Percentiles rank a stretch among this genome's conserved stretches.
Conservation (phyloP, 2,113 vertebrate genomes). For the Chaenocephalus aceratus region DNA sequence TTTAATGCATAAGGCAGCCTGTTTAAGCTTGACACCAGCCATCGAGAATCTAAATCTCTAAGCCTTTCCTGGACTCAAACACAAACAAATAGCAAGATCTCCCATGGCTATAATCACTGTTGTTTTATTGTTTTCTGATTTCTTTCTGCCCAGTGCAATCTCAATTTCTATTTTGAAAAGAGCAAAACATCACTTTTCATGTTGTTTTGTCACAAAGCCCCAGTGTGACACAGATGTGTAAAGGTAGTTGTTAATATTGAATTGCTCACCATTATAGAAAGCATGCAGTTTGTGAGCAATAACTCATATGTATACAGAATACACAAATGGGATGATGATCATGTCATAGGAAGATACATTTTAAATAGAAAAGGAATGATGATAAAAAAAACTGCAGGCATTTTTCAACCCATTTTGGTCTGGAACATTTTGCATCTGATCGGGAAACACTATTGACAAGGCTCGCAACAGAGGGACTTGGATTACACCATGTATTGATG, state of each 20-base stretch:
- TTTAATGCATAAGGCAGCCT: slow-evolving; percentile 42
- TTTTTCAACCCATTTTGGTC: slow-evolving; percentile 63
- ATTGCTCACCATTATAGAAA: slow-evolving; percentile 64
- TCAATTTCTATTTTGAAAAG: slow-evolving; percentile 63
- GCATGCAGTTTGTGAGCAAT: slow-evolving; percentile 39
- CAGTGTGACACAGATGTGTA: slow-evolving; percentile 35
- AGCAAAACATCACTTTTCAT: slow-evolving; percentile 69
- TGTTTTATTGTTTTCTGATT: slow-evolving; percentile 34
- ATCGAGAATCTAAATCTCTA: slow-evolving; percentile 56
- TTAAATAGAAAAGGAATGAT: slow-evolving; percentile 2
- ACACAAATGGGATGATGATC: slow-evolving; percentile 11
- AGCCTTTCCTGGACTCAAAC: slow-evolving; percentile 32
- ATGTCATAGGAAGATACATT: slow-evolving; percentile 2
- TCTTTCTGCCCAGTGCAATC: slow-evolving; percentile 37
- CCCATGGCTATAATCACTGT: slow-evolving; percentile 59
- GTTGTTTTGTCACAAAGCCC: slow-evolving; percentile 60
- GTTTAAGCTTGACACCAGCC: slow-evolving; percentile 46
- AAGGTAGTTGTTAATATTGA: slow-evolving; percentile 60
- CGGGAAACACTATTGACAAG: slow-evolving; percentile 76
- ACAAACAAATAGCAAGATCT: slow-evolving; percentile 29
- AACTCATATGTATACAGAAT: slow-evolving; percentile 20
- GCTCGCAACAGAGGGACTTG: slow-evolving; percentile 61
- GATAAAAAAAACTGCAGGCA: slow-evolving; percentile 28
- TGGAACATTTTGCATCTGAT: slow-evolving; percentile 71
- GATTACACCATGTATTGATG: slow-evolving; percentile 79